Evolutionary conservation across 2,888 invertebrate species (phyloP).

Genomic region (Himalopsyche japonica): DNA sequence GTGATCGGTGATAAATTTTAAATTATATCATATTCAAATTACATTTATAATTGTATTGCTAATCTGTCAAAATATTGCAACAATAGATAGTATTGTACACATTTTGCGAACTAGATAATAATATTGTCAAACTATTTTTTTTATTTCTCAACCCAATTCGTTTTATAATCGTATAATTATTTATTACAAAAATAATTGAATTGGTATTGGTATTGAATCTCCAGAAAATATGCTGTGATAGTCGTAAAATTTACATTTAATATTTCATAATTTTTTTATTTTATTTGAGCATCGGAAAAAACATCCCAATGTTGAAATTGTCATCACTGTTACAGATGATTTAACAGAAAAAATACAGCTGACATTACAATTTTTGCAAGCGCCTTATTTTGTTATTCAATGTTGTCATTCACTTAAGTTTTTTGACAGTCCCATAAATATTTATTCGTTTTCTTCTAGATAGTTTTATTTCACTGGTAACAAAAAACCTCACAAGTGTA

Average conservation of each 20-base stretch:
- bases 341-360: background rate
- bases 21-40: too few relatives aligned
- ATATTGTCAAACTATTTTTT: too few relatives aligned
- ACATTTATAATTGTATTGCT: too few relatives aligned
- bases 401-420: background rate
- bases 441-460: background rate
- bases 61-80: too few relatives aligned
- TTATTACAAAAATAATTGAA: background rate
- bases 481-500: background rate
- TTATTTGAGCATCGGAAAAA: background rate
- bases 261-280: background rate
- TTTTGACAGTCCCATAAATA: background rate
- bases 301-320: background rate
- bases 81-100: too few relatives aligned
- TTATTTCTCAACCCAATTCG: too few relatives aligned
- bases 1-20: too few relatives aligned
- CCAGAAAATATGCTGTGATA: background rate
- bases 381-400: background rate
- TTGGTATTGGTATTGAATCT: background rate
- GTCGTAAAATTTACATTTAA: background rate
- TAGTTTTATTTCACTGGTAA: background rate
- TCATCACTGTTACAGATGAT: background rate
- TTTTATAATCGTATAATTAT: too few relatives aligned
- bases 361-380: background rate
- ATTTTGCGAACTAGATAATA: too few relatives aligned